Percentiles rank a stretch among this genome's conserved stretches.
Evolutionary conservation across 1,140 invertebrate species (phyloP).

Genomic region (Drosophila sp.): DNA sequence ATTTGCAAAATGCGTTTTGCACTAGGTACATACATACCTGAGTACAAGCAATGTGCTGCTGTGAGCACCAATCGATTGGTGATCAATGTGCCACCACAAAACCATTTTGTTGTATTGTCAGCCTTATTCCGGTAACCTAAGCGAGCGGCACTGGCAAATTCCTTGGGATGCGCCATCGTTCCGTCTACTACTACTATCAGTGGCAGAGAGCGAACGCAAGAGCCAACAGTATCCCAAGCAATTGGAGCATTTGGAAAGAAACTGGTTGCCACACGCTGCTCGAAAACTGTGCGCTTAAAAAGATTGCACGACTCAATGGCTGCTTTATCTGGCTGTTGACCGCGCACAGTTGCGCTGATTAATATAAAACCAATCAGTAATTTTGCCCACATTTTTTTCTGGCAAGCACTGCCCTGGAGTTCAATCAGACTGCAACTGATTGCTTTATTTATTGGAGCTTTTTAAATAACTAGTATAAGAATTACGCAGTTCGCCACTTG

Average conservation of each 20-base stretch:
- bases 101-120: constrained; percentile 53
- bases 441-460: constrained; percentile 12
- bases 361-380: constrained; percentile 45
- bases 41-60: constrained; percentile 81
- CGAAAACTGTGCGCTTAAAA: constrained; percentile 57
- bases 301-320: constrained; percentile 46
- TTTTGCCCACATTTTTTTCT: not conserved
- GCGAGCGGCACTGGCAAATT: constrained; percentile 82
- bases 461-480: constrained; percentile 27
- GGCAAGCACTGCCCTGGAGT: constrained; percentile 22
- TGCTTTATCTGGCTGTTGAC: constrained; percentile 52
- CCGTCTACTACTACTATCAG: constrained; percentile 80
- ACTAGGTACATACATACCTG: constrained; percentile 34
- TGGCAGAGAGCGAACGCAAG: constrained; percentile 55
- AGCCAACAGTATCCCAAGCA: constrained; percentile 47
- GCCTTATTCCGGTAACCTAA: constrained; percentile 56
- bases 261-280: constrained; percentile 55
- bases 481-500: constrained; percentile 25
- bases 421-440: constrained; percentile 42
- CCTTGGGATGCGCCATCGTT: constrained; percentile 63
- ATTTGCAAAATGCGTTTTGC: not conserved
- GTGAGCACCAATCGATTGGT: constrained; percentile 79
- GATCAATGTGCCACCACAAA: constrained; percentile 82
- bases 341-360: not conserved
- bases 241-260: constrained; percentile 63